Percentiles rank a stretch among this genome's conserved stretches.
Conservation (phyloP, 2,113 vertebrate genomes). For the Pelecanoides urinatrix region DNA sequence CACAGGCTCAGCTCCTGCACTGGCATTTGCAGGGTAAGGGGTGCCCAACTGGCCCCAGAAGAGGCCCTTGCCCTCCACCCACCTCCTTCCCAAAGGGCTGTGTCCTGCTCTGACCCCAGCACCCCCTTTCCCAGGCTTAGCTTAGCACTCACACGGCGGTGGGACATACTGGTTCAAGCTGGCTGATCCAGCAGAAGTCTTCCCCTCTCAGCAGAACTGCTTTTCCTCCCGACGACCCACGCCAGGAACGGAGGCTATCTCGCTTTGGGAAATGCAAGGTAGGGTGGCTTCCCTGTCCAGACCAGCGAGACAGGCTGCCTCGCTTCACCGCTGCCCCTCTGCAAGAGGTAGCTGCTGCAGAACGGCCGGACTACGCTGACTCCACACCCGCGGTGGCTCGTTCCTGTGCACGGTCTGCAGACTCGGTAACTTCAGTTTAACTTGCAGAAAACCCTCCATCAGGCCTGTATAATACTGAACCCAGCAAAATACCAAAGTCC, state of each 20-base stretch:
- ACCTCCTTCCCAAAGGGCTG: neutral
- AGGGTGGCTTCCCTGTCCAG: neutral
- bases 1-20: neutral
- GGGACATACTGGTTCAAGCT: neutral
- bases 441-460: neutral
- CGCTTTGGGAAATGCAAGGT: neutral
- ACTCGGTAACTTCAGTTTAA: neutral
- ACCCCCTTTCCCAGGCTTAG: neutral
- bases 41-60: neutral
- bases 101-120: neutral
- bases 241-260: neutral
- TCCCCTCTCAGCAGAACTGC: neutral
- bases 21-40: neutral
- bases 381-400: neutral
- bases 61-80: neutral
- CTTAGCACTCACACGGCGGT: neutral
- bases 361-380: neutral
- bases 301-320: neutral
- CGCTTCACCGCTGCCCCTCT: fast-evolving
- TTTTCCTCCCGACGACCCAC: neutral
- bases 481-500: neutral
- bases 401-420: neutral
- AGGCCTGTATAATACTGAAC: neutral
- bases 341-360: neutral
- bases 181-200: neutral